Base-by-base conservation (phyloP, 2,113 vertebrate genomes). In the Coptodon rendalli region DNA sequence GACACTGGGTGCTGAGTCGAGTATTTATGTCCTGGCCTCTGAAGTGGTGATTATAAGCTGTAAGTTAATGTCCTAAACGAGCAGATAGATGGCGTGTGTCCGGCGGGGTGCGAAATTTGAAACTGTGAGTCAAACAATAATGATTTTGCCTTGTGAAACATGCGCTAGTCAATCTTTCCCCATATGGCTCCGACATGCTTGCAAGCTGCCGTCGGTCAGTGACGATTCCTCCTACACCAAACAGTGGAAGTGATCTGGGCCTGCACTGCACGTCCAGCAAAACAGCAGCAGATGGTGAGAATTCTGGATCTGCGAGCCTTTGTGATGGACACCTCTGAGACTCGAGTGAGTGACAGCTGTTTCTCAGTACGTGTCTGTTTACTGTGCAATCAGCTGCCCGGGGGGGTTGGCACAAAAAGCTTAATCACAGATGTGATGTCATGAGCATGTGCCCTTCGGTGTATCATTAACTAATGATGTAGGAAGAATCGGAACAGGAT, bases 131-230 rank as follows among this genome's bases (percentile, higher is more conserved):
- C 76, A 82, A 91, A 83, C 83, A 87, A 85, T 78, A 80, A 86
- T 56, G 79, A 81, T 90, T 93, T 87, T 63, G 79, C 81, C 61
- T 85, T 24, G 31, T 66, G 56, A 83, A 84, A 79, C 90, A 87
- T 92, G 91, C 73, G 48, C 80, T 78, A 66, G 63, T 89, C 91
- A 93, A 52, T 89, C 83, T 89, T 89, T 89, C 84, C 80, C 89
- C 94, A 94, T 95, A 95, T 95, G 94, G 92, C 89, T 91, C 84
- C 3, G 54, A 93, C 92, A 90, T 91, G 92, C 83, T 91, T 85
- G 78, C 93, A 92, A 94, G 93, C 93, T 94, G 92, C 94, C 91
- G 92, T 93, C 91, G 90, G 91, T 91, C 91, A 92, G 92, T 89
- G 86, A 88, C 57, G 87, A 81, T 88, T 19, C 93, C 92, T 91